Conservation (phyloP, 1,140 invertebrate species). For the Campoletis sonorensis region DNA sequence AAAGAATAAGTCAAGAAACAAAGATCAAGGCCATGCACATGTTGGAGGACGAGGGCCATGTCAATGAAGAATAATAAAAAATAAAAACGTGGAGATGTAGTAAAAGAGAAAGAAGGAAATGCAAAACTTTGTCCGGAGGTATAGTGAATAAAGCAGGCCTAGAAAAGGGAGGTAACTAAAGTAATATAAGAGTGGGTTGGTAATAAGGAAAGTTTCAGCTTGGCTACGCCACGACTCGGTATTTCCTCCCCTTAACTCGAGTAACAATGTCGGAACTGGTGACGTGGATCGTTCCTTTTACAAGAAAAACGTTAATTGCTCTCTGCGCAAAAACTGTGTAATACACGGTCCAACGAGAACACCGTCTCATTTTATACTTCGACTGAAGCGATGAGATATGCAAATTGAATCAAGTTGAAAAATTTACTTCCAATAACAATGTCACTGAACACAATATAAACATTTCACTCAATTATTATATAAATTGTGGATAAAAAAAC, state of each 20-base stretch:
- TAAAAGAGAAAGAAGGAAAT: constrained; percentile 28
- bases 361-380: too few relatives aligned
- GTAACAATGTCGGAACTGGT: constrained; percentile 38
- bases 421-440: too few relatives aligned
- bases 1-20: constrained; percentile 38
- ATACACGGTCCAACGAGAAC: background rate
- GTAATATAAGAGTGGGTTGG: constrained; percentile 36
- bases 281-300: constrained; percentile 62
- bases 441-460: too few relatives aligned
- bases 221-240: constrained; percentile 50
- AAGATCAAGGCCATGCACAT: constrained; percentile 39
- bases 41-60: constrained; percentile 30
- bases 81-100: background rate
- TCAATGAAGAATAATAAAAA: background rate
- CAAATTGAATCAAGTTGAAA: too few relatives aligned
- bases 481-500: too few relatives aligned
- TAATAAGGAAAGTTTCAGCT: constrained; percentile 73
- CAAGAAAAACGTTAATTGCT: constrained; percentile 73
- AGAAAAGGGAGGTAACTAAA: background rate
- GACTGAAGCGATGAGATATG: too few relatives aligned
- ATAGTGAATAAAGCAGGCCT: constrained; percentile 17
- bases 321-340: constrained; percentile 57
- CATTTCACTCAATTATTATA: too few relatives aligned
- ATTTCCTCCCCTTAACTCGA: constrained; percentile 31
- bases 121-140: background rate